Evolutionary conservation across 2,113 vertebrate genomes (phyloP), one percentile per base, ranked within the genome.

Genomic region (Tonatia bakeri): DNA sequence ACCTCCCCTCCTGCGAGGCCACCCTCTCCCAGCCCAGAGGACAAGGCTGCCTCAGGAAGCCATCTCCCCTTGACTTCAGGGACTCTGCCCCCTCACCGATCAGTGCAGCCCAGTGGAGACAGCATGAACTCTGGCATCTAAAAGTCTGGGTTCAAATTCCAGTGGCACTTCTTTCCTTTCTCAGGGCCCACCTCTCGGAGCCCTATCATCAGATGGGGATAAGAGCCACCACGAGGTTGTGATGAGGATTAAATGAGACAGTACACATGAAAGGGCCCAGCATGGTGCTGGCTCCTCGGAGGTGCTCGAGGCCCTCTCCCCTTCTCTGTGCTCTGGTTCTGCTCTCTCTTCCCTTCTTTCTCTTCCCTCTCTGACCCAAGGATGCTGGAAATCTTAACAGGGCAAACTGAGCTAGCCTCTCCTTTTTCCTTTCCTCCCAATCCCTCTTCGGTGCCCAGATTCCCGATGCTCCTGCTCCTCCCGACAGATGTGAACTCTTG

Each of bases 211-310:
- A 91, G 50, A 52, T 3, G 13, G 67, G 64, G 45, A 24, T 9
- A 31, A 40, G 47, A 52, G 73, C 17, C 43, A 86, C 36, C 13
- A 0, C 1, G 4, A 65, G 26, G 54, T 3, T 36, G 28, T 31
- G 69, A 56, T 19, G 28, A 81, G 36, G 59, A 45, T 15, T 69
- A 50, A 50, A 33, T 4, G 20, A 54, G 56, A 40, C 2, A 5
- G 43, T 16, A 45, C 12, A 24, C 15, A 1, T 4, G 40, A 54
- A 26, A 75, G 45, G 93, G 56, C 28, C 83, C 38, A 33, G 64
- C 1, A 1, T 0, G 22, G 28, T 2, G 0, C 59, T 14, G 61
- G 56, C 61, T 45, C n/a, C 33, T 13, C 0, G 45, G 19, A 61
- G 56, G 43, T 33, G 31, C 43, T 54, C 22, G 17, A 47, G 43